Evolutionary conservation across 2,113 vertebrate species (phyloP), one percentile per base, ranked within the genome.

Genomic region (Platichthys flesus): DNA sequence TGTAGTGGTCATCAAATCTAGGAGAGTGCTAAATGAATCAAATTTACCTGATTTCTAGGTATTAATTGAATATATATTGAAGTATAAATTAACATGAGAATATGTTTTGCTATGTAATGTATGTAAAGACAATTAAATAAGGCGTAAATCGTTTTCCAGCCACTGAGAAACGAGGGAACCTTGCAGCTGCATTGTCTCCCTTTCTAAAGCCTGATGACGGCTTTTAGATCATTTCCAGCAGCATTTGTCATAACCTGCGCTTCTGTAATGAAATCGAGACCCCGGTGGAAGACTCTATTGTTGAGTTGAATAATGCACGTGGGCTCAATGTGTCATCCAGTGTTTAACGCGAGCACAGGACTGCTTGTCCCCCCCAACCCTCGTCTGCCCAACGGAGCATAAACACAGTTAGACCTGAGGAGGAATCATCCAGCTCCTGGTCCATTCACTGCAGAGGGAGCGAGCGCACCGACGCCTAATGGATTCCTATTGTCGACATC

Each of bases 401-500:
- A 64, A 84, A 78, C 49, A 76, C 47, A 52, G 62, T 70, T 67
- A 31, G 59, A 85, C 66, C 65, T 21, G 65, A 59, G 68, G 70
- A 81, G 78, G 84, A 89, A 83, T 90, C 81, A 89, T 67, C 85
- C 75, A 63, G 73, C 79, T 78, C 78, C 79, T 35, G 21, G 75
- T 71, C 67, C 72, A 64, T 67, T 80, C 83, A 49, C 28, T 72
- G 74, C 51, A 60, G 40, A 52, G 55, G n/a, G 51, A 52, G 51
- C 16, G 18, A 64, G 40, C 64, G 23, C 16, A 7, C 28, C 21
- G 24, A 69, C 9, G 66, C 63, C 64, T 71, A 67, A 83, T 84
- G 71, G 78, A 83, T 58, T 78, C 75, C 40, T 42, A 37, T 40
- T 40, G 72, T 82, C 65, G 76, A 57, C 66, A 67, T 81, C 73